A percentile compares a stretch with the other conserved stretches of the same genome.
Evolutionary conservation across 2,113 vertebrate genomes (phyloP).

Genomic region (Tragelaphus strepsiceros): DNA sequence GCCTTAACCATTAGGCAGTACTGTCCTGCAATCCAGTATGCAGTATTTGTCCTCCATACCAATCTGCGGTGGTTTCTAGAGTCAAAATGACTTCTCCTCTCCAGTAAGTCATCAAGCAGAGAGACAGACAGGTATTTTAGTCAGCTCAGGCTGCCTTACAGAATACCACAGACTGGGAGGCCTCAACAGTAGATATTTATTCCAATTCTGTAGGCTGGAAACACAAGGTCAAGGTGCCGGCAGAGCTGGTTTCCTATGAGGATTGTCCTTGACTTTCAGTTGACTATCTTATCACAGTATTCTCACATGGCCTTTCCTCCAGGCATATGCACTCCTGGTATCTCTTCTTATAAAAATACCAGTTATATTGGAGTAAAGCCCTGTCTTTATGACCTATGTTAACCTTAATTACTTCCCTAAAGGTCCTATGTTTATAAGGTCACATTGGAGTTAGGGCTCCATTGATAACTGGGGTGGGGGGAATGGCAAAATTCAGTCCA

Average conservation of each 20-base stretch:
- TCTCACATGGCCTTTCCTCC: background rate
- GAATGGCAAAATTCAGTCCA: background rate
- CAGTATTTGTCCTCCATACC: background rate
- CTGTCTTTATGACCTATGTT: background rate
- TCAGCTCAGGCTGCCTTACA: background rate
- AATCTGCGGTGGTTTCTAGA: background rate
- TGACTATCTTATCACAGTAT: rapidly evolving
- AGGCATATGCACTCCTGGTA: background rate
- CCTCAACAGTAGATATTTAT: background rate
- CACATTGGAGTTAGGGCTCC: background rate
- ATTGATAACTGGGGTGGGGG: background rate
- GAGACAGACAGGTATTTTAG: background rate
- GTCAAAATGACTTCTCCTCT: background rate
- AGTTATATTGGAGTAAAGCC: background rate
- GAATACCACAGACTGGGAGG: background rate
- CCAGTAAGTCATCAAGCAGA: background rate
- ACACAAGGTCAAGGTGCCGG: background rate
- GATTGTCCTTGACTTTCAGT: background rate
- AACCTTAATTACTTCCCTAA: background rate
- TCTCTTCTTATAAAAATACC: background rate
- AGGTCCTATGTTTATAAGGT: background rate
- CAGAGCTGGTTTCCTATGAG: background rate
- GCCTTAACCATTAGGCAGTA: background rate
- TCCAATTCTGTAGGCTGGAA: background rate
- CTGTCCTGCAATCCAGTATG: background rate